Evolutionary conservation across 1,140 invertebrate genomes (phyloP).

Genomic region (Araneus ventricosus): DNA sequence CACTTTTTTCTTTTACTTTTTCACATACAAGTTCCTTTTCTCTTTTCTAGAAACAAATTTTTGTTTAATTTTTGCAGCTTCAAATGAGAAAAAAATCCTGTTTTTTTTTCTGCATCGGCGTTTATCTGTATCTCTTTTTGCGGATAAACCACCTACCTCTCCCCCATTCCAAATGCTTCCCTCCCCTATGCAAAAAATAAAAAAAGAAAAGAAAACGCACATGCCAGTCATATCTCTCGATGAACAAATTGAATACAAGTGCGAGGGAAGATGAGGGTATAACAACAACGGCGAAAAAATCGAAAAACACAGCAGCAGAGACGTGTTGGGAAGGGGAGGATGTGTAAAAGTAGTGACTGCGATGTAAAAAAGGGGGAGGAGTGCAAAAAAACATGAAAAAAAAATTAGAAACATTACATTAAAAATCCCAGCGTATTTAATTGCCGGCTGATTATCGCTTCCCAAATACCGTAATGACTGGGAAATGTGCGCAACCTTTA

Average conservation of each 20-base stretch:
- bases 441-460: slow-evolving; percentile 71
- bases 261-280: background rate
- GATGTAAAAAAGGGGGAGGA: background rate
- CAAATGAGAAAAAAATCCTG: slow-evolving; percentile 18
- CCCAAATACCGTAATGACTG: slow-evolving; percentile 69
- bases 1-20: background rate
- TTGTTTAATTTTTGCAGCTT: slow-evolving; percentile 41
- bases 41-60: slow-evolving; percentile 25
- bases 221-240: slow-evolving; percentile 58
- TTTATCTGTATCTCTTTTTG: slow-evolving; percentile 56
- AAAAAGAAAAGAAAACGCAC: slow-evolving; percentile 32
- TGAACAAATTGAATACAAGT: slow-evolving; percentile 63
- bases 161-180: background rate
- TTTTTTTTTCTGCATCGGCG: background rate
- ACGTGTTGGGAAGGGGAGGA: background rate
- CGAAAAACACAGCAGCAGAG: slow-evolving; percentile 53
- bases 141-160: background rate
- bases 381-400: background rate
- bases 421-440: slow-evolving; percentile 70
- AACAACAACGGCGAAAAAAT: slow-evolving; percentile 13
- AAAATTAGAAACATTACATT: slow-evolving; percentile 27
- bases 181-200: background rate
- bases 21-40: background rate
- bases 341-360: background rate
- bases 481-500: slow-evolving; percentile 57